Base-by-base conservation (phyloP, 23 tunicate species). In the Diplosoma virens region DNA sequence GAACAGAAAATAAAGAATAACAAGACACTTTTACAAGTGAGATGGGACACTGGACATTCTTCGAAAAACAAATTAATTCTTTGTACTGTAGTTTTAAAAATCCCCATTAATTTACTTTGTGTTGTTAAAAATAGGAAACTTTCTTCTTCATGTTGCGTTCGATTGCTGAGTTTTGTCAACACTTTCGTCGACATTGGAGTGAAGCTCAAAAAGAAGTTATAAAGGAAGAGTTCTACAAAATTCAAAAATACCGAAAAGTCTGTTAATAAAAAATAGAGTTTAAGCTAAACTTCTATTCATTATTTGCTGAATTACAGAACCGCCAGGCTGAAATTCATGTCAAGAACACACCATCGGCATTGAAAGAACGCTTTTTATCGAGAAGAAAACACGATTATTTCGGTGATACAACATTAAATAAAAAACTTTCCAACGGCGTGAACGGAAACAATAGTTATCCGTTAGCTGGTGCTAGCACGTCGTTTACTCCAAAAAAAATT, bases 281-380 rank as follows among this genome's bases (percentile, higher is more conserved):
- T 41, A 7, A 7, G 9, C 50, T 7, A 41, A 41, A 7, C 14
- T 41, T 9, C 14, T 41, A 41, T 41, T 41, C 11, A 41, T 14
- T 7, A 9, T 41, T 41, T 7, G 9, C 50, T 9, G 14, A 41
- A 25, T 7, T 75, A 14, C 73, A 87, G 95, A 67, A 81, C 31
- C 66, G 95, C 21, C 80, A 61, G 31, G 72, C 83, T 18, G 84
- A 82, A 24, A 71, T 89, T 2, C 72, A 67, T 54, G 47, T 89
- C 32, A 75, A 58, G 30, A 78, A 58, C 61, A 67, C 96, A 23
- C 96, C 96, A 0, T 89, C 96, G 0, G 88, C 88, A 0, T 61
- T 89, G 58, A 89, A 89, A 53, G 85, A 86, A 37, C 64, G 88
- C 23, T 89, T 89, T 32, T 32, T 89, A 58, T 72, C 78, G 56